Evolutionary conservation across 2,888 invertebrate genomes (phyloP).

Genomic region (Cephus sareptanus): DNA sequence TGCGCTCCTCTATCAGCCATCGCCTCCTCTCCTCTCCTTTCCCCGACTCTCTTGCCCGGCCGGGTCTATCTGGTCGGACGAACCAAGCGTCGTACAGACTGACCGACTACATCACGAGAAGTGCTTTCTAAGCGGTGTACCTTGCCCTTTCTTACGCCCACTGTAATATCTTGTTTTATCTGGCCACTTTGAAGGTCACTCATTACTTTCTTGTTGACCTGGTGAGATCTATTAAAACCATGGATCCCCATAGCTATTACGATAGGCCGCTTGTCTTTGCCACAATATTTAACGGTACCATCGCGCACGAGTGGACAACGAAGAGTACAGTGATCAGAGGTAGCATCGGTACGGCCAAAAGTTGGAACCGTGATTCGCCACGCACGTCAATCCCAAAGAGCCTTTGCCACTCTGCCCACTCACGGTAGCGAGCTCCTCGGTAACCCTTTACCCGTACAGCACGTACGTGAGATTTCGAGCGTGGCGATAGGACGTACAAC

Average conservation of each 20-base stretch:
- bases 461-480: neutral
- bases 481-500: slow-evolving; percentile 5
- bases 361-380: neutral
- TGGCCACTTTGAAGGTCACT: slow-evolving; percentile 30
- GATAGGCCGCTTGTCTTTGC: neutral
- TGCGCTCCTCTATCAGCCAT: slow-evolving; percentile 8
- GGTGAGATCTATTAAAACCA: slow-evolving; percentile 25
- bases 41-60: slow-evolving; percentile 14
- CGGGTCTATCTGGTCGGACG: slow-evolving; percentile 7
- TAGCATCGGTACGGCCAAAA: neutral
- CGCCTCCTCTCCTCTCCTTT: slow-evolving; percentile 11
- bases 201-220: slow-evolving; percentile 37
- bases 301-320: neutral
- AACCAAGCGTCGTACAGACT: slow-evolving; percentile 13
- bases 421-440: neutral
- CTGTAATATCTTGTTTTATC: slow-evolving; percentile 45
- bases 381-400: neutral
- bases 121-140: slow-evolving; percentile 27
- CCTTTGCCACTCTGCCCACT: neutral
- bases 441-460: neutral
- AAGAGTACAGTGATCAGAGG: neutral
- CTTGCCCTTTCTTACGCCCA: slow-evolving; percentile 27
- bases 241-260: neutral
- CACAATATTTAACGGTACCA: neutral
- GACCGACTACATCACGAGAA: neutral